Evolutionary conservation across 2,113 vertebrate genomes (phyloP), one percentile per base, ranked within the genome.

Genomic region (Thryonomys swinderianus): DNA sequence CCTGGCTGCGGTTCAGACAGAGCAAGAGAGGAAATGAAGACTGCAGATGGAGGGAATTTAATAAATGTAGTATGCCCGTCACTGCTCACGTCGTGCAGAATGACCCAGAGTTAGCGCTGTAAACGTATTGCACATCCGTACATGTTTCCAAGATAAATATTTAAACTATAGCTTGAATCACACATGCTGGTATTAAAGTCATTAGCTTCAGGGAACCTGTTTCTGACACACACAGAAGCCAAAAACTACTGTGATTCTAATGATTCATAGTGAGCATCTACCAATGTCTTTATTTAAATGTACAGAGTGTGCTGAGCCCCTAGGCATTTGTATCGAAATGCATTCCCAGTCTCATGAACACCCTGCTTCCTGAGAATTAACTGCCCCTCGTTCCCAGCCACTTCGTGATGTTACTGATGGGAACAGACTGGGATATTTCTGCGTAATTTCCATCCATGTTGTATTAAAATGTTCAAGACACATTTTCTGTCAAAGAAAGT

Each of bases 181-280:
- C 51, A 66, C 30, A 5, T 1, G 14, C 9, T 48, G 48, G 78
- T n/a, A 69, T 76, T 95, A 37, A 83, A 85, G 66, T 40, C 79
- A 32, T 61, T 32, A 3, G 85, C 93, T 88, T 73, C 25, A 5
- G 73, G 85, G 59, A 80, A 27, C 6, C 7, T 20, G 16, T 55
- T 71, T 90, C 59, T 4, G 88, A 85, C 61, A 74, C 1, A 45
- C 37, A 62, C 89, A 30, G 66, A 83, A 30, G 42, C 80, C 64
- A 69, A 9, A 61, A 40, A 62, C 80, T n/a, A 17, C 32, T 55
- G 84, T 96, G 94, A 97, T 90, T 85, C 85, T 23, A 0, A 0
- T 86, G 93, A 90, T 78, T 97, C 89, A 73, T 83, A 93, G 12
- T 45, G 76, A 96, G 97, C 95, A 79, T 85, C 78, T 90, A 92